Percentiles rank a stretch among this genome's conserved stretches.
phyloP scores from a whole-genome alignment of 2,797 vertebrate species.

The Xyrichtys novacula region DNA sequence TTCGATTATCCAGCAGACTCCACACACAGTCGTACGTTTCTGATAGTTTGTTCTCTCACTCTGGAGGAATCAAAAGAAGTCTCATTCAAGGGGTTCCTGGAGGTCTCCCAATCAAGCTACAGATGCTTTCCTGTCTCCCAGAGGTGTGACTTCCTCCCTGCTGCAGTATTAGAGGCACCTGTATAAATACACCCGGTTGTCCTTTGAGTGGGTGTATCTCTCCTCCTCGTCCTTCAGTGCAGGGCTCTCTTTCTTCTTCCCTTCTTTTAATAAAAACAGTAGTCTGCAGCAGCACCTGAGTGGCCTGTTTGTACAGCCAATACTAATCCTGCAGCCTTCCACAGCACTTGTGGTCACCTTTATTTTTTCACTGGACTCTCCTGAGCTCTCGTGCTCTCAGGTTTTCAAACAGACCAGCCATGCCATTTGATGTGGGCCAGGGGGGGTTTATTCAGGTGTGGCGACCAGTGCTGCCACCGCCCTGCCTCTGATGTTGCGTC shows the following conservation, averaged over 20 bases:
- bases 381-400: slow-evolving; percentile 45
- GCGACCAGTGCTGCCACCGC: slow-evolving; percentile 58
- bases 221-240: slow-evolving; percentile 36
- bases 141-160: slow-evolving; percentile 54
- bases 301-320: slow-evolving; percentile 70
- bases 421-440: slow-evolving; percentile 72
- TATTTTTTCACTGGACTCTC: slow-evolving; percentile 12
- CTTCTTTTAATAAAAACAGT: slow-evolving; percentile 72
- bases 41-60: slow-evolving; percentile 15
- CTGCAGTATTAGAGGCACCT: slow-evolving; percentile 71
- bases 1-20: slow-evolving; percentile 10
- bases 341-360: slow-evolving; percentile 19
- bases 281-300: slow-evolving; percentile 72
- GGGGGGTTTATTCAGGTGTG: slow-evolving; percentile 79
- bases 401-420: slow-evolving; percentile 57
- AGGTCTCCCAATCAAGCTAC: slow-evolving; percentile 37
- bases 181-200: slow-evolving; percentile 68
- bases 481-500: slow-evolving; percentile 73
- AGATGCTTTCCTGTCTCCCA: slow-evolving; percentile 65
- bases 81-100: slow-evolving; percentile 33
- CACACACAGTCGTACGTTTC: slow-evolving; percentile 12
- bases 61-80: slow-evolving; percentile 21
- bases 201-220: slow-evolving; percentile 35
- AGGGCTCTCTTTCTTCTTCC: slow-evolving; percentile 56
- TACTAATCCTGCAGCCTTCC: slow-evolving; percentile 49